Percentiles rank a stretch among this genome's conserved stretches.
These are phyloP conservation scores for Philereme transversata DNA, from an alignment of 2,888 invertebrate species.

Conservation along the genomic window DNA sequence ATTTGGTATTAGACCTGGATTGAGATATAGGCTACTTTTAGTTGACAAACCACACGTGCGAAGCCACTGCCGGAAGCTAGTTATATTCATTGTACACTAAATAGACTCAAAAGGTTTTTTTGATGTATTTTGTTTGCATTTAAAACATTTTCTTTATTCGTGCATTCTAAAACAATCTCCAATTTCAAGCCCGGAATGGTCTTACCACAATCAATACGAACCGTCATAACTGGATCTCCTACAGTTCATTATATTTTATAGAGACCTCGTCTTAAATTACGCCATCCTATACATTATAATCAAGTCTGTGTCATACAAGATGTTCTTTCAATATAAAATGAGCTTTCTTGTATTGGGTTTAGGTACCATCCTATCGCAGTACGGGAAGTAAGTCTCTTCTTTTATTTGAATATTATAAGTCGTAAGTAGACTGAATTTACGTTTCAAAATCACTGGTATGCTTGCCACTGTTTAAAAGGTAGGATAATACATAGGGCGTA, in stretches of 20 bases:
- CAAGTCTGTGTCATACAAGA: conserved; percentile 3
- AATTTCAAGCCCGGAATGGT: conserved; percentile 20
- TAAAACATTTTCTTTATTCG: not conserved
- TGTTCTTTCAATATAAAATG: conserved; percentile 1
- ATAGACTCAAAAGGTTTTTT: too few species aligned
- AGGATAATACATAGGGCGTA: not conserved
- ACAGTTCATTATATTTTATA: conserved; percentile 50
- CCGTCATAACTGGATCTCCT: conserved; percentile 42
- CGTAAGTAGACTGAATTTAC: too few species aligned
- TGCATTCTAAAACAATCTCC: conserved; percentile 13
- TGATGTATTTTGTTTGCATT: too few species aligned
- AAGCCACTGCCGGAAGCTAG: too few species aligned
- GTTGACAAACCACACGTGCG: too few species aligned
- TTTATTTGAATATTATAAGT: too few species aligned
- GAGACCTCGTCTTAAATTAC: conserved; percentile 40
- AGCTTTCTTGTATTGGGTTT: conserved; percentile 1
- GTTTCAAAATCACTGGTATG: too few species aligned
- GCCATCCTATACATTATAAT: conserved; percentile 28
- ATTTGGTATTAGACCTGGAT: too few species aligned
- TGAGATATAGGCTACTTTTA: too few species aligned
- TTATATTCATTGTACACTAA: too few species aligned
- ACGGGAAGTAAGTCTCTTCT: too few species aligned
- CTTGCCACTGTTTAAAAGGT: too few species aligned
- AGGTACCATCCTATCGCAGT: not conserved
- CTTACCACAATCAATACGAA: conserved; percentile 24